A percentile compares a stretch with the other conserved stretches of the same genome.
Conservation (phyloP, 2,888 invertebrate species). For the Hirtodrosophila confusa region DNA sequence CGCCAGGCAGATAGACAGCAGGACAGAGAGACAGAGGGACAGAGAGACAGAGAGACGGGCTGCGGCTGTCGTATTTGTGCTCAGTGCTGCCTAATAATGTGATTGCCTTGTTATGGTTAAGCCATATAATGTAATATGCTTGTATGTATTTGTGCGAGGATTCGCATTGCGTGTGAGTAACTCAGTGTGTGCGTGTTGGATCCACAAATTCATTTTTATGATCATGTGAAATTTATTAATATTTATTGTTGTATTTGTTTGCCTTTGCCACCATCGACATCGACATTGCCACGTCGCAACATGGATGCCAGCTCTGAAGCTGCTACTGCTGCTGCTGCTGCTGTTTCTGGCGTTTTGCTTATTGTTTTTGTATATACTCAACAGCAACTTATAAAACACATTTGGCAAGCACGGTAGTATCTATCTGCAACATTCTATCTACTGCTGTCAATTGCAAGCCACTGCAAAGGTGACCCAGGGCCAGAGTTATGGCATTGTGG, state of each 20-base stretch:
- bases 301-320: constrained; percentile 5
- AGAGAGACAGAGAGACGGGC: neutral
- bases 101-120: constrained; percentile 79
- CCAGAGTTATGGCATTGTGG: constrained; percentile 4
- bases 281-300: neutral
- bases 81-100: constrained; percentile 74
- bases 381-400: constrained; percentile 25
- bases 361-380: constrained; percentile 76
- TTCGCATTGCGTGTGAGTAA: constrained; percentile 1
- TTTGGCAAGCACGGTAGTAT: constrained; percentile 28
- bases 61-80: constrained; percentile 58
- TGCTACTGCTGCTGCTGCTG: constrained; percentile 23
- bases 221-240: constrained; percentile 79
- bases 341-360: constrained; percentile 49
- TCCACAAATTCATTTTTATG: constrained; percentile 79
- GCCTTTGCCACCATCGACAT: constrained; percentile 35
- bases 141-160: constrained; percentile 29
- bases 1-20: constrained; percentile 6
- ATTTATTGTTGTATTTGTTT: constrained; percentile 74
- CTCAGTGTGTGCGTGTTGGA: constrained; percentile 60
- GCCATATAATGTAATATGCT: constrained; percentile 77
- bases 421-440: constrained; percentile 48
- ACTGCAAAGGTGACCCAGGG: constrained; percentile 16
- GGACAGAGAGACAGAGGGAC: neutral
- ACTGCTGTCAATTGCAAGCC: constrained; percentile 45